Evolutionary conservation across 2,797 vertebrate genomes (phyloP), one percentile per base, ranked within the genome.

Genomic region (Sebastes steindachneri): DNA sequence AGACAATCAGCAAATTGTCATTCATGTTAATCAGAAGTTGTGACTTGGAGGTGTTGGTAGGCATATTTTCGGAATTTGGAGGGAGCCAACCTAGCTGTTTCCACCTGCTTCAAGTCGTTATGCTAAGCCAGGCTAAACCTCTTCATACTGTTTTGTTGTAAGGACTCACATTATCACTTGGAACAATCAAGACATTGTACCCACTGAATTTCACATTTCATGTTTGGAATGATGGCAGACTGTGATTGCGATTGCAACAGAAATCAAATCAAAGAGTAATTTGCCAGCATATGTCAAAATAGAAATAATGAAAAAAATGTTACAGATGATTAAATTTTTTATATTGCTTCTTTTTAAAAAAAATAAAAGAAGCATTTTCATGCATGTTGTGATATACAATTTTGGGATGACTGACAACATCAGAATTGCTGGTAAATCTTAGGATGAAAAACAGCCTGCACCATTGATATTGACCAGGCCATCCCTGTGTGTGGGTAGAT

Each of bases 211-310:
- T 64, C 17, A 48, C 6, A 45, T 64, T 48, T 74, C 1, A 19
- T 55, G 2, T 78, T 58, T 35, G 2, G 19, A 76, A 84, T 67
- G 9, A 14, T 37, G 15, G 11, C 23, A 11, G 2, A 2, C 10
- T 48, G 15, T 57, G 28, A 75, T 17, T 66, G 17, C 12, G 23
- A 68, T 17, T 31, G 31, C 28, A 73, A 29, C 53, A 31, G 9
- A 75, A 72, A 63, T 71, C 29, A 31, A 80, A 79, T 71, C 57
- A 73, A 62, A 73, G 19, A 60, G 10, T 37, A 19, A 60, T 60
- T 65, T 71, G 12, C 58, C 53, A 45, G 37, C 4, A 79, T 57
- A 63, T 51, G 4, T 71, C 15, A 31, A 33, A 17, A 60, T 26
- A 45, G 5, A 73, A 59, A 6, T 71, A 29, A 37, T 12, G 19